A percentile compares a stretch with the other conserved stretches of the same genome.
These are phyloP conservation scores for Crotophaga sulcirostris DNA, from an alignment of 2,113 vertebrate genomes.

Conservation along the genomic window DNA sequence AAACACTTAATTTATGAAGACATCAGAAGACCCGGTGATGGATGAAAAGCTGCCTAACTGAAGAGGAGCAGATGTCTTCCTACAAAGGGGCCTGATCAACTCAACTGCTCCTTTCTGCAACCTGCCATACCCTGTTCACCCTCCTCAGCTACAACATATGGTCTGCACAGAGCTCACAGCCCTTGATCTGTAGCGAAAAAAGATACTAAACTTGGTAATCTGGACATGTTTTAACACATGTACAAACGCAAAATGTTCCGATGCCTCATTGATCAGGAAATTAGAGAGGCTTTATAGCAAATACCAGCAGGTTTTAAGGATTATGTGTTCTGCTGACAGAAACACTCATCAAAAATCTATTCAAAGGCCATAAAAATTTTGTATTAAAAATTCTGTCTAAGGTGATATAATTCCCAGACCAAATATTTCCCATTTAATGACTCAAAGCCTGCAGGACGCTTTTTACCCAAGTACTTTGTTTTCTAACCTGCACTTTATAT, in stretches of 20 bases:
- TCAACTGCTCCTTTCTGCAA: conserved; percentile 26
- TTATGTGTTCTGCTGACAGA: background rate
- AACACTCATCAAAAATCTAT: conserved; percentile 12
- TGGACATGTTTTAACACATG: conserved; percentile 5
- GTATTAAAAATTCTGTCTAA: background rate
- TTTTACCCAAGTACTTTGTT: background rate
- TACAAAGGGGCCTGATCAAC: background rate
- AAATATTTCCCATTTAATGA: background rate
- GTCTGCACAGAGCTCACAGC: background rate
- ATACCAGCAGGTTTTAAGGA: conserved; percentile 16
- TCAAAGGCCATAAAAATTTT: background rate
- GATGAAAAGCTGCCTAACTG: background rate
- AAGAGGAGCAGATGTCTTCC: background rate
- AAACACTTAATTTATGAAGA: background rate
- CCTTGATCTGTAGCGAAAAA: background rate
- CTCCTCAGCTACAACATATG: background rate
- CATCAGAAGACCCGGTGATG: background rate
- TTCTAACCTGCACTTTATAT: background rate
- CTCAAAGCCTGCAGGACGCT: background rate
- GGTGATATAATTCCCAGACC: background rate
- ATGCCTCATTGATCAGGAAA: conserved; percentile 12
- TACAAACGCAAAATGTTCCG: conserved; percentile 44
- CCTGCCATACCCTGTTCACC: conserved; percentile 10
- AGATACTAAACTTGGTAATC: background rate
- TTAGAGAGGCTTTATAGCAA: conserved; percentile 19